These are phyloP conservation scores for Periparus ater DNA, from an alignment of 2,797 vertebrate genomes.

Conservation along the genomic window DNA sequence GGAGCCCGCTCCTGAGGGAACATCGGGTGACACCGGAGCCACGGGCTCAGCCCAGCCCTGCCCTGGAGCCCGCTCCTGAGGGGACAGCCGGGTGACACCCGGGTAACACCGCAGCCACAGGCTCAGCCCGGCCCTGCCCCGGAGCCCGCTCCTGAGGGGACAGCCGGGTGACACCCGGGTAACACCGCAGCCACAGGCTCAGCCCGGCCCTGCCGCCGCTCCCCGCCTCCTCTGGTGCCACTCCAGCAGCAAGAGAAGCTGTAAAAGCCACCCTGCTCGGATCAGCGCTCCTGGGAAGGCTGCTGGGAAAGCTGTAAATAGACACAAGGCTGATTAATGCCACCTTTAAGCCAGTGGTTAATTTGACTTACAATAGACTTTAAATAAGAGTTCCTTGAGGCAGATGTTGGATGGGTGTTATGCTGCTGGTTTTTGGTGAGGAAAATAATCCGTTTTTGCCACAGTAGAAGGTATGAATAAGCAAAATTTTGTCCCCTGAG, in stretches of 20 bases:
- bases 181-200: neutral
- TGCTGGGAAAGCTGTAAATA: slow-evolving; percentile 11
- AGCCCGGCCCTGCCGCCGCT: neutral
- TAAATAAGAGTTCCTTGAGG: slow-evolving; percentile 26
- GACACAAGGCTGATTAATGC: neutral
- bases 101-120: too few relatives aligned
- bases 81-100: neutral
- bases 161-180: too few relatives aligned
- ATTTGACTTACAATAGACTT: slow-evolving; percentile 55
- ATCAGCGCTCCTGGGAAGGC: neutral
- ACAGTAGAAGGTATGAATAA: slow-evolving; percentile 59
- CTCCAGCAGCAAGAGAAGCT: neutral
- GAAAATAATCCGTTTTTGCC: slow-evolving; percentile 62
- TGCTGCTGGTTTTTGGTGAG: slow-evolving; percentile 52
- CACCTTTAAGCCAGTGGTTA: neutral
- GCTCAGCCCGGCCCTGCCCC: neutral
- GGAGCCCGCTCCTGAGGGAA: neutral
- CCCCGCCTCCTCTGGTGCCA: neutral
- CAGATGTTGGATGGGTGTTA: slow-evolving; percentile 33
- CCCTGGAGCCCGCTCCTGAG: neutral
- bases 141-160: too few relatives aligned
- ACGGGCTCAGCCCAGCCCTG: neutral
- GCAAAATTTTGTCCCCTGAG: slow-evolving; percentile 61
- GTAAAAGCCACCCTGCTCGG: neutral
- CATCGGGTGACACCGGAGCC: neutral